phyloP scores from a whole-genome alignment of 2,113 vertebrate genomes.

The Anguilla japonica region DNA sequence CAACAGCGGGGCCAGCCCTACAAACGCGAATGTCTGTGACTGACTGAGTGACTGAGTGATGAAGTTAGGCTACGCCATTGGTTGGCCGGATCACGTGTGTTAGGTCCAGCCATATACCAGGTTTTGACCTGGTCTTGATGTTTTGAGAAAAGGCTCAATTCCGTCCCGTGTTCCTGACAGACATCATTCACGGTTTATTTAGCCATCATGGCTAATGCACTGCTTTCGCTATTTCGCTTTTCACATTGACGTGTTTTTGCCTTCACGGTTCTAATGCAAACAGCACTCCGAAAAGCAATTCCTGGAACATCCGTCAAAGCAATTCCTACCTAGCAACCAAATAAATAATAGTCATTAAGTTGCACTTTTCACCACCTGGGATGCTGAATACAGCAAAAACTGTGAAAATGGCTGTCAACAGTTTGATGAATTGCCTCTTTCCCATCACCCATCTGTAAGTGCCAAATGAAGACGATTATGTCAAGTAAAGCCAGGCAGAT shows the following conservation, averaged over 20 bases:
- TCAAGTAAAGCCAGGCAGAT: not conserved
- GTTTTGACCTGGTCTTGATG: slow-evolving; percentile 17
- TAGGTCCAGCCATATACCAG: not conserved
- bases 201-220: slow-evolving; percentile 10
- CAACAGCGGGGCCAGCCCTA: no score
- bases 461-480: not conserved
- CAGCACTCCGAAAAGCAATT: slow-evolving; percentile 19
- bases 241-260: not conserved
- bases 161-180: not conserved
- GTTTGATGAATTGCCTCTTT: slow-evolving; percentile 8
- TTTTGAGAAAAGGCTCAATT: not conserved
- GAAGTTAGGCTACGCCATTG: no score
- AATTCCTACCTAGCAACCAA: slow-evolving; percentile 63
- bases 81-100: no score
- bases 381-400: slow-evolving; percentile 11
- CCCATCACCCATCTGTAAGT: not conserved
- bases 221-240: slow-evolving; percentile 4
- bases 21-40: no score
- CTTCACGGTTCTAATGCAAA: slow-evolving; percentile 23
- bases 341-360: slow-evolving; percentile 44
- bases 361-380: slow-evolving; percentile 38
- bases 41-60: no score
- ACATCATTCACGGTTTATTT: slow-evolving; percentile 21
- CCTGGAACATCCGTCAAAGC: slow-evolving; percentile 30
- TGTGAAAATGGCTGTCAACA: not conserved